Conservation (phyloP, 2,113 vertebrate genomes). For the Albula glossodonta region DNA sequence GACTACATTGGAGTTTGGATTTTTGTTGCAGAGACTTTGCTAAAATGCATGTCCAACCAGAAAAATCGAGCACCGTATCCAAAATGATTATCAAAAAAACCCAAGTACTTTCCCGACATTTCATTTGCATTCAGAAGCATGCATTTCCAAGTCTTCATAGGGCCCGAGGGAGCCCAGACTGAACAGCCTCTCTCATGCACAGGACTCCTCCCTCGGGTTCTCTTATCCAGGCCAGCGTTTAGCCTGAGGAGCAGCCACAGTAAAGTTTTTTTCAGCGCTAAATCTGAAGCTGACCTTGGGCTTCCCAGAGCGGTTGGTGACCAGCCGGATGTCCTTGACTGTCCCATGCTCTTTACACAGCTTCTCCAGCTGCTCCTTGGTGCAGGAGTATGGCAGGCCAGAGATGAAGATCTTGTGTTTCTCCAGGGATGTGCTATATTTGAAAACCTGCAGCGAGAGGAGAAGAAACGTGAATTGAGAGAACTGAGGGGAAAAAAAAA, state of each 20-base stretch:
- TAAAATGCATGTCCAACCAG: background rate
- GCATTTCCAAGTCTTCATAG: background rate
- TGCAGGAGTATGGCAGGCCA: constrained; percentile 88
- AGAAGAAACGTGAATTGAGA: background rate
- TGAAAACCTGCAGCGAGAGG: constrained; percentile 78
- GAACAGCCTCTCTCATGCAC: background rate
- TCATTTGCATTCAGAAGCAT: background rate
- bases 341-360: constrained; percentile 82
- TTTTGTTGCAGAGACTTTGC: no score
- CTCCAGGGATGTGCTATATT: constrained; percentile 88
- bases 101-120: background rate
- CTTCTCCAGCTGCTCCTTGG: constrained; percentile 84
- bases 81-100: background rate
- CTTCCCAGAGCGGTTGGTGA: constrained; percentile 93
- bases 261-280: background rate
- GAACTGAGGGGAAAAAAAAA: no score
- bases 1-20: background rate
- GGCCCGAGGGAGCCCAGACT: no score
- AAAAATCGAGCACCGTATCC: background rate
- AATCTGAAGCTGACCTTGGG: constrained; percentile 78
- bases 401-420: constrained; percentile 96
- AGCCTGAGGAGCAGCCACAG: background rate
- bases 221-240: background rate
- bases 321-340: constrained; percentile 85
- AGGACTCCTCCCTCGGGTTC: background rate